A percentile compares a stretch with the other conserved stretches of the same genome.
phyloP scores from a whole-genome alignment of 2,113 vertebrate genomes.

The Lanius collurio region DNA sequence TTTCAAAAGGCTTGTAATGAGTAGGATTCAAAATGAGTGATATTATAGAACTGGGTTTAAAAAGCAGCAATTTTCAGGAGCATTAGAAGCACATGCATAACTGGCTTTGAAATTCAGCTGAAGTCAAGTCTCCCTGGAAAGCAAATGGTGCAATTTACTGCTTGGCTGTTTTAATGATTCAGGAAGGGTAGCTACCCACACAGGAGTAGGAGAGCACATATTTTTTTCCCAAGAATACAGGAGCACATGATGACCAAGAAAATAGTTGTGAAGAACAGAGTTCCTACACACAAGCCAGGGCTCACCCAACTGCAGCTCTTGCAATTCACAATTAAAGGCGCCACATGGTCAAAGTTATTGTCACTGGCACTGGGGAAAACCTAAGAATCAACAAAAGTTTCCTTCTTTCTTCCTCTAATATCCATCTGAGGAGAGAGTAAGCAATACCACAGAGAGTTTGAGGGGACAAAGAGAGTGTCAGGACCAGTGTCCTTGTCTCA shows the following conservation, averaged over 20 bases:
- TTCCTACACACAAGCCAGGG: not conserved
- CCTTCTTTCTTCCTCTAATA: not conserved
- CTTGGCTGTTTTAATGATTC: not conserved
- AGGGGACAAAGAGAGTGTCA: not conserved
- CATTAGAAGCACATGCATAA: not conserved
- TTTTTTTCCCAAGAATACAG: not conserved
- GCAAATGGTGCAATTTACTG: not conserved
- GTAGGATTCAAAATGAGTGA: not conserved
- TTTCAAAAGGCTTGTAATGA: not conserved
- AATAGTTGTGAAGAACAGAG: not conserved
- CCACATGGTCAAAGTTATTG: not conserved
- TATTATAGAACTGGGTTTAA: not conserved
- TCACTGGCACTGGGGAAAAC: not conserved
- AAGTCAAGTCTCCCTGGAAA: not conserved
- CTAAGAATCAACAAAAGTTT: not conserved
- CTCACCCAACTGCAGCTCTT: not conserved
- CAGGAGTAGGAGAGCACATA: not conserved
- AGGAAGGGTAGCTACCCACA: not conserved
- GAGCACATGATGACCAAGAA: not conserved
- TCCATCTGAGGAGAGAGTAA: not conserved
- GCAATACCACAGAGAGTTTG: not conserved
- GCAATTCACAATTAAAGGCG: not conserved
- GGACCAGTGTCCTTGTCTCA: not conserved
- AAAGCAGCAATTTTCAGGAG: constrained; percentile 9
- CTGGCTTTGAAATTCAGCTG: not conserved